These are phyloP conservation scores for Porites lutea DNA, from an alignment of 64 coral and sea anemone species.

Conservation along the genomic window DNA sequence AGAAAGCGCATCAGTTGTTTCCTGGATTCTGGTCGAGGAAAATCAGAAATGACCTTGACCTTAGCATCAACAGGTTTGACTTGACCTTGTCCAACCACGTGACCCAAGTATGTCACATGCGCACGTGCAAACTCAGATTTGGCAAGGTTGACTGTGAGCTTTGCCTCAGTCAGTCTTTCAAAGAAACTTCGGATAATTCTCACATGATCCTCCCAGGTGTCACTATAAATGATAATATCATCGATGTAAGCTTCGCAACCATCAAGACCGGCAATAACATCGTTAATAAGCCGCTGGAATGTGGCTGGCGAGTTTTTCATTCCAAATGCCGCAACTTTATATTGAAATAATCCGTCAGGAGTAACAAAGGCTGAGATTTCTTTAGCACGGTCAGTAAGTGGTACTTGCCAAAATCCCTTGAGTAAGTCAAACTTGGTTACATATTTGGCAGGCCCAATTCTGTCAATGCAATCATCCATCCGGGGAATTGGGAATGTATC, in stretches of 20 bases:
- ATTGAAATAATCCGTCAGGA: conserved; percentile 1
- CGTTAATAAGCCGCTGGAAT: conserved; percentile 35
- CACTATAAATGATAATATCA: conserved; percentile 38
- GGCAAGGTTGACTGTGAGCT: conserved; percentile 26
- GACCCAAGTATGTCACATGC: neutral
- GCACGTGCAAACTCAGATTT: conserved; percentile 24
- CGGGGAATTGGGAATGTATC: conserved; percentile 34
- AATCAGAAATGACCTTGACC: no score
- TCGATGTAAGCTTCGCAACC: conserved; percentile 28
- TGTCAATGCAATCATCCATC: conserved; percentile 44
- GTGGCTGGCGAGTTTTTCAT: conserved; percentile 42
- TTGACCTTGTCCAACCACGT: neutral
- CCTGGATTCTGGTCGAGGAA: conserved; percentile 2
- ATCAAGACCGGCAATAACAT: conserved; percentile 29
- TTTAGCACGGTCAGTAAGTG: neutral
- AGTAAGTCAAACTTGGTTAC: conserved; percentile 32
- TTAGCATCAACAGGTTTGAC: no score
- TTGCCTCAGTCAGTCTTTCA: conserved; percentile 17
- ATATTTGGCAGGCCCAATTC: neutral
- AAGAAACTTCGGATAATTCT: conserved; percentile 7
- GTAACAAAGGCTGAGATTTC: conserved; percentile 23
- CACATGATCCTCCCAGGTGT: conserved; percentile 19
- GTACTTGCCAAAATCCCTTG: conserved; percentile 41
- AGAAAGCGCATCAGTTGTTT: conserved; percentile 62
- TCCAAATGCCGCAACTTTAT: conserved; percentile 26